Base-by-base conservation (phyloP, 2,797 vertebrate genomes). In the Leucoraja ocellata region DNA sequence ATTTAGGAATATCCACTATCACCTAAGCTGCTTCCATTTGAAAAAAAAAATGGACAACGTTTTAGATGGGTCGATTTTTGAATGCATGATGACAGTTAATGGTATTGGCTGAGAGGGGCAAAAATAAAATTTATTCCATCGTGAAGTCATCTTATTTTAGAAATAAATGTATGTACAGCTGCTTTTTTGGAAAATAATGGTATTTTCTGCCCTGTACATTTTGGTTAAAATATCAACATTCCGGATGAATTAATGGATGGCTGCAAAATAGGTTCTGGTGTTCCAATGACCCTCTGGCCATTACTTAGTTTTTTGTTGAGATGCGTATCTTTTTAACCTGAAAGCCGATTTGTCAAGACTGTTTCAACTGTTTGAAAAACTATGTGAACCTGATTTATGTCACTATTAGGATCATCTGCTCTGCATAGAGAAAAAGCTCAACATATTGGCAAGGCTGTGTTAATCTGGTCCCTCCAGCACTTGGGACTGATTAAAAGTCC, bases 21-120 rank as follows among this genome's bases (percentile, higher is more conserved):
- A 98, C 96, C 93, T 98, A 97, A 93, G 97, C 98, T 94, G 98
- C 97, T 96, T 99, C 98, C 92, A 99, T 97, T 96, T 54, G 46
- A 98, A 98, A 95, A 98, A 98, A 94, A 98, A 98, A 95, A 98
- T 99, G 93, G 98, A 99, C 93, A 99, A 96, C 93, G 99, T 98
- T 93, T 98, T 98, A 94, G 98, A 98, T 94, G 98, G 97, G 95
- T 98, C 98, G 36, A 98, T 98, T 96, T 98, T 97, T n/a, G 97
- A 21, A 36, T 90, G 21, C n/a, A 91, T 58, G 46, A 21, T 39
- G 21, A 16, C 4, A 39, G 65, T 68, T 91, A 68, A 68, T 68
- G 65, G 16, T 16, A 68, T 68, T 68, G 65, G 10, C 65, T 68
- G 65, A 68, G 65, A 68, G 65, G 1, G 14, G 8, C 65, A 68